Evolutionary conservation across 1,140 invertebrate genomes (phyloP).

Genomic region (Trichonephila clavipes): DNA sequence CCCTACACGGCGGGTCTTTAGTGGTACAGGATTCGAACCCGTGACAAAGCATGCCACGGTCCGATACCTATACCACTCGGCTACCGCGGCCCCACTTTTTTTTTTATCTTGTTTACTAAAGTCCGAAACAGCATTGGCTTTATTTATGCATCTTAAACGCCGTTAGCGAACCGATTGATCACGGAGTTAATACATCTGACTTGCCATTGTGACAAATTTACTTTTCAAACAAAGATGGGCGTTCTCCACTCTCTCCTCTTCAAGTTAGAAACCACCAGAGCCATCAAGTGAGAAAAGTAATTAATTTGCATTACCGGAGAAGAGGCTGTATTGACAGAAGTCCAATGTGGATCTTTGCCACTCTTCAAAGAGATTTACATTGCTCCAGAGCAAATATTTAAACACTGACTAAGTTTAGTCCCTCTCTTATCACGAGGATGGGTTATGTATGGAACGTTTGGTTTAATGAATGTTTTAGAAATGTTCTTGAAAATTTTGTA

Average conservation of each 20-base stretch:
- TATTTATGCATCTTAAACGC: not conserved
- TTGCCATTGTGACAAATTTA: not conserved
- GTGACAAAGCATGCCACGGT: no score
- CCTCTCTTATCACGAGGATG: no score
- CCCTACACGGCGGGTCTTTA: no score
- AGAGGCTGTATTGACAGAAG: constrained; percentile 14
- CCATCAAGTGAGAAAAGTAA: not conserved
- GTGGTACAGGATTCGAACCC: no score
- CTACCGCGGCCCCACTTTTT: no score
- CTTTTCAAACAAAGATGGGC: not conserved
- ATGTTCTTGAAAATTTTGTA: no score
- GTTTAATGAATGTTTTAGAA: no score
- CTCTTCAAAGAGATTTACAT: not conserved
- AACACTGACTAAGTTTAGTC: not conserved
- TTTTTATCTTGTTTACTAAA: no score
- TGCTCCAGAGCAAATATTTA: not conserved
- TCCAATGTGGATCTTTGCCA: not conserved
- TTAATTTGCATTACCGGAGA: not conserved
- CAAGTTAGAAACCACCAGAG: not conserved
- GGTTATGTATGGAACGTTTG: no score
- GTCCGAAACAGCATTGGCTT: not conserved
- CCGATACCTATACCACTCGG: no score
- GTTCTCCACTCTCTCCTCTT: not conserved
- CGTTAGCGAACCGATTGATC: not conserved
- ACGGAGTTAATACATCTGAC: not conserved